Conservation (phyloP, 2,113 vertebrate species). For the Drymodes brunneopygia region DNA sequence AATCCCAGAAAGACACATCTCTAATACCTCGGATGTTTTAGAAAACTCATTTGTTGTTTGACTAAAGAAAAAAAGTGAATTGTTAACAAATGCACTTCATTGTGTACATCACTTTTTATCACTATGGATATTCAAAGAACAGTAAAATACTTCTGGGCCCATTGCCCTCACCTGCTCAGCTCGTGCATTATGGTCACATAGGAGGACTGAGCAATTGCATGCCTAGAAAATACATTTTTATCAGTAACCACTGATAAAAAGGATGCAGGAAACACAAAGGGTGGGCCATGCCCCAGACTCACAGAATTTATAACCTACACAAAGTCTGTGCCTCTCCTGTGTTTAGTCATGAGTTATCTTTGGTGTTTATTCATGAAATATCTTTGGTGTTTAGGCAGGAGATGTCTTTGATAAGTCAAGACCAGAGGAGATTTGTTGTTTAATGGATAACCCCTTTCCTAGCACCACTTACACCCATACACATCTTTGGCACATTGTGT, state of each 20-base stretch:
- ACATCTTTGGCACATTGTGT: neutral
- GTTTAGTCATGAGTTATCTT: neutral
- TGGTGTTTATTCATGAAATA: neutral
- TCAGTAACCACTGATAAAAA: neutral
- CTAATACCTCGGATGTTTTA: neutral
- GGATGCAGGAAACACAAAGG: neutral
- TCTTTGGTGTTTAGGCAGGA: neutral
- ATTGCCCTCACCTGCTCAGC: neutral
- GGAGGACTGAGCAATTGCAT: neutral
- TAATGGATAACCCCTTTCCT: neutral
- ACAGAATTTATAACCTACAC: neutral
- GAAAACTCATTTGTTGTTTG: neutral
- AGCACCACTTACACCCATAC: neutral
- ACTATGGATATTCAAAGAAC: neutral
- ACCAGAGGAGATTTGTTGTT: neutral
- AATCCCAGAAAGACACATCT: neutral
- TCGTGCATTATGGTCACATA: neutral
- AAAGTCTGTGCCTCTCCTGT: neutral
- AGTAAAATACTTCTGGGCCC: neutral
- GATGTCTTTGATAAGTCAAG: rapidly evolving
- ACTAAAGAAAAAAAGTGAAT: neutral
- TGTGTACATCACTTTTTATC: neutral
- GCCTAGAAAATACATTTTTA: neutral
- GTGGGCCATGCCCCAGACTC: neutral
- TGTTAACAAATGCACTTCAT: neutral